Evolutionary conservation across 1,140 invertebrate species (phyloP), one percentile per base, ranked within the genome.

Genomic region (Drosophila oshimai): DNA sequence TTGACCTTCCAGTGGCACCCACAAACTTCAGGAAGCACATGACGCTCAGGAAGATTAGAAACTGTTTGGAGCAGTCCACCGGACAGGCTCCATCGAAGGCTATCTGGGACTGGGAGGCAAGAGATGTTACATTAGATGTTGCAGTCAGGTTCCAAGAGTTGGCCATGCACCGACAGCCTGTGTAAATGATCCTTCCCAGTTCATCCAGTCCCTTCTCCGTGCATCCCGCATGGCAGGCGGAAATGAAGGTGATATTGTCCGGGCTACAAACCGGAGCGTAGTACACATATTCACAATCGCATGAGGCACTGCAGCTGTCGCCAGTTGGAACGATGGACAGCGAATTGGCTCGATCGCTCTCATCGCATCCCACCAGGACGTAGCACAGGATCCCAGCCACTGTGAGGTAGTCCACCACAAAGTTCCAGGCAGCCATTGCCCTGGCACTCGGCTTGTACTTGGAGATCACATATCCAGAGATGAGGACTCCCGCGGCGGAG

Each of bases 221-320:
- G 74, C 95, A 95, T 1, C 95, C 95, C 24, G 95, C 95, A 80
- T 95, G 94, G 81, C 95, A 95, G 2, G 95, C 93, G 0, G 94
- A 95, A 73, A 95, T 95, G 74, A 93, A 95, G 6, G 93, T 94
- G 0, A 89, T 77, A 4, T 92, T 92, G 28, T 92, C 91, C 24
- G 92, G 90, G 7, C 93, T 93, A 76, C 94, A 95, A 17, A 95
- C 93, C 0, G 95, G 94, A 55, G 94, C 93, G 71, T 94, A 95
- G 60, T 93, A 93, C 10, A 95, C 93, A 64, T 93, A 94, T 73
- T 94, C 93, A 70, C 94, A 95, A 34, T 93, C 87, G 67, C 94
- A 95, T 31, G 93, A 71, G n/a, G 91, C 74, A 57, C 94, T 95
- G 87, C 95, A 95, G 10, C 91, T 89, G 12, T 62, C 71, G 6